Evolutionary conservation across 1,140 invertebrate species (phyloP).

Genomic region (Physella acuta): DNA sequence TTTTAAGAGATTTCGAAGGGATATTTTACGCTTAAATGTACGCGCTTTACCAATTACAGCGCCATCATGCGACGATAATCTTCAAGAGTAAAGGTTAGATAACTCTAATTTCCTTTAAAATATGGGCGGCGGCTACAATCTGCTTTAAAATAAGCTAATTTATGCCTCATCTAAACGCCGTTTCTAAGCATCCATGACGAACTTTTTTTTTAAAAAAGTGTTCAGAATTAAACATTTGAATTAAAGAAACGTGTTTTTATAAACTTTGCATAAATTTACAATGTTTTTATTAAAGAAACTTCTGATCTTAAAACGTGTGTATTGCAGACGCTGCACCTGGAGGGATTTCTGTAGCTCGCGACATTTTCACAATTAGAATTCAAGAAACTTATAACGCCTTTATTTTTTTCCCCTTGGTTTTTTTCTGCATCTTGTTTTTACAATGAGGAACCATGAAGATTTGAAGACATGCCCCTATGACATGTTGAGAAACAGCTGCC

Average conservation of each 20-base stretch:
- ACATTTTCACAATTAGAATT: too few species aligned
- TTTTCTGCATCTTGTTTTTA: neutral
- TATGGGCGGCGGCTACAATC: conserved; percentile 14
- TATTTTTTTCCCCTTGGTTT: too few species aligned
- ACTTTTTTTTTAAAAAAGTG: neutral
- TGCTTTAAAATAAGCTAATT: neutral
- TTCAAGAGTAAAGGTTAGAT: conserved; percentile 14
- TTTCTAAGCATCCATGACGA: conserved; percentile 3
- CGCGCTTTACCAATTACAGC: conserved; percentile 22
- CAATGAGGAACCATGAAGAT: conserved; percentile 6
- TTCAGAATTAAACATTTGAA: conserved; percentile 9
- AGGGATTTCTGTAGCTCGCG: neutral
- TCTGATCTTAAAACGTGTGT: neutral
- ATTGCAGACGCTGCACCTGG: conserved; percentile 10
- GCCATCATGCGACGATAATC: conserved; percentile 18
- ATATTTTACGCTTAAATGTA: neutral
- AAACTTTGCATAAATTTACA: conserved; percentile 6
- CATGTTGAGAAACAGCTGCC: conserved; percentile 24
- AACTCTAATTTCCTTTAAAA: conserved; percentile 16
- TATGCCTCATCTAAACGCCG: neutral
- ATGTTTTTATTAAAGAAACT: neutral
- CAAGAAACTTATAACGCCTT: too few species aligned
- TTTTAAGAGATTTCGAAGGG: too few species aligned
- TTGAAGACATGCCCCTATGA: conserved; percentile 22
- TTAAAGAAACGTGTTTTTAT: neutral